These are phyloP conservation scores for Diorhabda carinulata DNA, from an alignment of 1,140 invertebrate species.

Conservation along the genomic window DNA sequence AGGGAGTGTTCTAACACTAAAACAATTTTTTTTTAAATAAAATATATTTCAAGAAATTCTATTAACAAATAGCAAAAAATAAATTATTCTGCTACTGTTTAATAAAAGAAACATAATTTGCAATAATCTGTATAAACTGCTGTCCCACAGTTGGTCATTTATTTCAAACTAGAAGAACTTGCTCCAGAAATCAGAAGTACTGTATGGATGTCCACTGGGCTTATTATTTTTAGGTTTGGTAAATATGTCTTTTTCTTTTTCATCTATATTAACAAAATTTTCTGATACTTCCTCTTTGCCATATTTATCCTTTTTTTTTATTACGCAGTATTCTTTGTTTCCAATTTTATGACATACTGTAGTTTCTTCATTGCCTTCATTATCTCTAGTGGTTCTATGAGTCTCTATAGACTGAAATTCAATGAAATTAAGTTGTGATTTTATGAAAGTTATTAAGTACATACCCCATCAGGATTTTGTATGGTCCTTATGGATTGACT, in stretches of 20 bases:
- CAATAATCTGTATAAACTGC: no score
- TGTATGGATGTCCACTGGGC: neutral
- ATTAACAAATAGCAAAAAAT: no score
- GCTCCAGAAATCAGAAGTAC: neutral
- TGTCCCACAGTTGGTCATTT: no score
- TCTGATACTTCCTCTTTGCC: constrained; percentile 50
- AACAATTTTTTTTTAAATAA: no score
- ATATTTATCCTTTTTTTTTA: constrained; percentile 48
- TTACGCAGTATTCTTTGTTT: constrained; percentile 50
- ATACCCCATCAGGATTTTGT: constrained; percentile 49
- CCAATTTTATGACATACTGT: constrained; percentile 48
- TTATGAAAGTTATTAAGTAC: constrained; percentile 11
- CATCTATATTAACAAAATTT: constrained; percentile 49
- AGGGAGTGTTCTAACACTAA: no score
- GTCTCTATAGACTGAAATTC: constrained; percentile 48
- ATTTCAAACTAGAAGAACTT: neutral
- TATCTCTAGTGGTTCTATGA: constrained; percentile 49
- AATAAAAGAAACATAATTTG: no score
- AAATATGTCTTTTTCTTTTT: constrained; percentile 36
- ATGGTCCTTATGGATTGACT: constrained; percentile 37
- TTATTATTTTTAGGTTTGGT: constrained; percentile 1
- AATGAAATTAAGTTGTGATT: constrained; percentile 20
- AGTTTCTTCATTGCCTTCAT: constrained; percentile 51
- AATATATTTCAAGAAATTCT: no score
- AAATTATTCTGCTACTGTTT: no score